These are phyloP conservation scores for Hipposideros armiger DNA, from an alignment of 2,113 vertebrate species.

Conservation along the genomic window DNA sequence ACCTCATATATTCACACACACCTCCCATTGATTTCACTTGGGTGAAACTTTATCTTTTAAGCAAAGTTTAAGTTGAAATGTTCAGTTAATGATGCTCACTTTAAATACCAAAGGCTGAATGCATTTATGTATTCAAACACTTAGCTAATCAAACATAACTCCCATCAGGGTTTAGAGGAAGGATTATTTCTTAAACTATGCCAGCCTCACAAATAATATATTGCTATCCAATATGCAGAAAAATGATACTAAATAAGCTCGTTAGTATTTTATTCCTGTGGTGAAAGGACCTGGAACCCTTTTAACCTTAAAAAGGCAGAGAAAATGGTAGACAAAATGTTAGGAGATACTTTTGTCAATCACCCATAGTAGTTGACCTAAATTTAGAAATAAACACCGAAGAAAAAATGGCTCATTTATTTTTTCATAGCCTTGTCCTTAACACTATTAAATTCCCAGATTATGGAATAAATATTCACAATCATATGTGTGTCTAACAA, in stretches of 20 bases:
- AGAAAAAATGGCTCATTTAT: slow-evolving; percentile 4
- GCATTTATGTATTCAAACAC: slow-evolving; percentile 81
- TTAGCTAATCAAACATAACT: slow-evolving; percentile 78
- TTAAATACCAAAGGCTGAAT: slow-evolving; percentile 84
- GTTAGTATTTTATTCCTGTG: slow-evolving; percentile 59
- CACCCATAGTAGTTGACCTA: background rate
- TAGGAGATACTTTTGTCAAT: slow-evolving; percentile 37
- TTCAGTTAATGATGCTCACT: slow-evolving; percentile 84
- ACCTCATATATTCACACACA: slow-evolving; percentile 83
- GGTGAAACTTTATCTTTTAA: slow-evolving; percentile 84
- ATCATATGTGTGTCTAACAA: slow-evolving; percentile 39
- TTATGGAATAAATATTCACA: slow-evolving; percentile 30
- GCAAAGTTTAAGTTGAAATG: slow-evolving; percentile 85
- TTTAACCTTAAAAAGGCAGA: background rate
- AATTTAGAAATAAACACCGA: slow-evolving; percentile 33
- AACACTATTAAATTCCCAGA: slow-evolving; percentile 1
- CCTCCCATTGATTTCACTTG: slow-evolving; percentile 81
- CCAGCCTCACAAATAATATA: slow-evolving; percentile 64
- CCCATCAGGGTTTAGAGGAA: slow-evolving; percentile 69
- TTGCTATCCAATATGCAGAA: slow-evolving; percentile 42
- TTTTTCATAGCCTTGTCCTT: slow-evolving; percentile 7
- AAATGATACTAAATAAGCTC: slow-evolving; percentile 60
- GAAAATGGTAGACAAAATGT: background rate
- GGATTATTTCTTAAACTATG: slow-evolving; percentile 73
- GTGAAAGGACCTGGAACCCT: slow-evolving; percentile 3